These are phyloP conservation scores for Hyla sarda DNA, from an alignment of 2,113 vertebrate genomes.

Conservation along the genomic window DNA sequence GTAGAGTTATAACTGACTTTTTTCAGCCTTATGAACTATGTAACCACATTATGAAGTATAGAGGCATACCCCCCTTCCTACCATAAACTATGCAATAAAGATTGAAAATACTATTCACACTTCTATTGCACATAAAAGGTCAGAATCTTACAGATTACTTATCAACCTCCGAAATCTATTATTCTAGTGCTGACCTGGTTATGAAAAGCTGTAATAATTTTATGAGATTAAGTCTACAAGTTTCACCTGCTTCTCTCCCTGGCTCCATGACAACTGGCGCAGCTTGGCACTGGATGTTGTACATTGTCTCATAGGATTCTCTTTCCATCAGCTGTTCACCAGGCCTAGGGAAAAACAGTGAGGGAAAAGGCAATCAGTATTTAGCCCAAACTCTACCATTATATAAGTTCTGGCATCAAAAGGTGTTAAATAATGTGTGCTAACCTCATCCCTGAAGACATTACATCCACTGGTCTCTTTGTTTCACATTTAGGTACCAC, in stretches of 20 bases:
- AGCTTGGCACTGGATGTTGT: slow-evolving; percentile 86
- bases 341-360: slow-evolving; percentile 59
- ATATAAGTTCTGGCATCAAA: not conserved
- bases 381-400: not conserved
- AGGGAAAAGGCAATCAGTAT: not conserved
- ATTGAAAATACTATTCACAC: no score
- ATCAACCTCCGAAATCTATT: no score
- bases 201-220: no score
- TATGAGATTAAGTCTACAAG: not conserved
- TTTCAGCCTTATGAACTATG: no score
- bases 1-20: no score
- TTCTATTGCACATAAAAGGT: no score
- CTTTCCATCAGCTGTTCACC: slow-evolving; percentile 78
- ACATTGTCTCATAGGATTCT: slow-evolving; percentile 92
- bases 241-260: slow-evolving; percentile 81
- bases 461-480: slow-evolving; percentile 70
- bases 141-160: no score
- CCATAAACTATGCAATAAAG: no score
- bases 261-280: slow-evolving; percentile 63
- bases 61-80: no score
- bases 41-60: no score
- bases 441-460: slow-evolving; percentile 72
- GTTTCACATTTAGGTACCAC: slow-evolving; percentile 72
- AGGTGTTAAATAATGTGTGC: slow-evolving; percentile 22
- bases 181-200: no score